Conservation (phyloP, 1,140 invertebrate genomes). For the Solenopsis invicta region DNA sequence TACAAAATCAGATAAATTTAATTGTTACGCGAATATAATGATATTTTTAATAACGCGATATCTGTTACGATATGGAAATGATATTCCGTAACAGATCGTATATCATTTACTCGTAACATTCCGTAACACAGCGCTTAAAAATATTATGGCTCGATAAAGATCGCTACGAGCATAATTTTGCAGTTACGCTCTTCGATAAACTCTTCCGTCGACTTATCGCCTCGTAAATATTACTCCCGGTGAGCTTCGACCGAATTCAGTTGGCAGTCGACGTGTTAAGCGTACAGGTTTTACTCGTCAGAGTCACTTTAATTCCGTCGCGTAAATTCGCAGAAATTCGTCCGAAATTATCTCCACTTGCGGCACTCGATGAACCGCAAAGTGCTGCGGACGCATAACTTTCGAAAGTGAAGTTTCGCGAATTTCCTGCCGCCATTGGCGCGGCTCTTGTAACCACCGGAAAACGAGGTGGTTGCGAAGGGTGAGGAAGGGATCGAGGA, state of each 20-base stretch:
- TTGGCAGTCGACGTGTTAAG: constrained; percentile 32
- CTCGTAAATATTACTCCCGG: constrained; percentile 43
- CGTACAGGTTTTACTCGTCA: constrained; percentile 24
- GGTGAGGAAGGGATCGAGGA: not conserved
- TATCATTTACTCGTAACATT: constrained; percentile 15
- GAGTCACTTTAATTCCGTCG: constrained; percentile 60
- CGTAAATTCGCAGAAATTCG: constrained; percentile 66
- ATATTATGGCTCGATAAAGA: constrained; percentile 40
- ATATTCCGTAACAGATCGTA: not conserved
- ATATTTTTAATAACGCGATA: not conserved
- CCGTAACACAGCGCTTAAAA: constrained; percentile 24
- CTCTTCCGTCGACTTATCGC: constrained; percentile 54
- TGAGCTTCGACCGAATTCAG: constrained; percentile 31
- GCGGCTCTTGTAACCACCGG: constrained; percentile 62
- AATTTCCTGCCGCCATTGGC: constrained; percentile 71
- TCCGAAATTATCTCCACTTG: constrained; percentile 70
- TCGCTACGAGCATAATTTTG: constrained; percentile 39
- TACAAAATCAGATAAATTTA: constrained; percentile 2
- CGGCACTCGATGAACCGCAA: constrained; percentile 72
- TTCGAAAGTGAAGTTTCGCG: constrained; percentile 74
- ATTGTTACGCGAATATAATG: constrained; percentile 14
- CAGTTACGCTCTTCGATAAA: constrained; percentile 48
- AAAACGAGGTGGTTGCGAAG: constrained; percentile 60
- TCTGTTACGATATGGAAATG: not conserved
- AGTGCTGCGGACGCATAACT: constrained; percentile 71